Base-by-base conservation (phyloP, 2,113 vertebrate genomes). In the Eleginops maclovinus region DNA sequence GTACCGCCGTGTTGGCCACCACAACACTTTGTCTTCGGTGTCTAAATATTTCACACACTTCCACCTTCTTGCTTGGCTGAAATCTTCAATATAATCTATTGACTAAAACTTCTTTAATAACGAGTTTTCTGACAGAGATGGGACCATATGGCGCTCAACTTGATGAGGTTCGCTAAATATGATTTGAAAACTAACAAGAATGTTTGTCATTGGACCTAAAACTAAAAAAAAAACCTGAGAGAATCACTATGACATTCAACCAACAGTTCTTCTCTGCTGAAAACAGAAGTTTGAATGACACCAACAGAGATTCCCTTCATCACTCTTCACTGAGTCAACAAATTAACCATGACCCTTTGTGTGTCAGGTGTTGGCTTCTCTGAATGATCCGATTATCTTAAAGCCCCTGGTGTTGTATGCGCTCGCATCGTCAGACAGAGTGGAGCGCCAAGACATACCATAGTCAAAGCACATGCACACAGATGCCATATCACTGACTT, bases 351-450 rank as follows among this genome's bases (percentile, higher is more conserved):
- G 72, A 76, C 64, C 59, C 21, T 40, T 64, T 44, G 54, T 64
- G 61, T 54, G 56, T 83, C 85, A 90, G 86, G 81, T 85, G 72
- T 56, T 83, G 82, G 82, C 75, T 16, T 79, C 82, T 79, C 80
- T 88, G 84, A 87, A 91, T 86, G 79, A 89, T 84, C 19, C 44
- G 75, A 89, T 89, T 86, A 86, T 88, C 63, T 72, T 43, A 55
- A 87, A 83, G 74, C 56, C 56, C 61, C 9, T 53, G 60, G 19
- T 73, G 69, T 1, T 24, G 73, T 50, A 44, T 50, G 56, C 24
- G 47, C 72, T 65, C 28, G n/a, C 78, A 79, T 85, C 61, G 31
- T 86, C 83, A 83, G 89, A 86, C 84, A 80, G 28, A 3, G 69
- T 26, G 86, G 85, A 74, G 84, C 49, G 82, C 87, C 87, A 89